phyloP scores from a whole-genome alignment of 2,113 vertebrate genomes.

The Cettia cetti region DNA sequence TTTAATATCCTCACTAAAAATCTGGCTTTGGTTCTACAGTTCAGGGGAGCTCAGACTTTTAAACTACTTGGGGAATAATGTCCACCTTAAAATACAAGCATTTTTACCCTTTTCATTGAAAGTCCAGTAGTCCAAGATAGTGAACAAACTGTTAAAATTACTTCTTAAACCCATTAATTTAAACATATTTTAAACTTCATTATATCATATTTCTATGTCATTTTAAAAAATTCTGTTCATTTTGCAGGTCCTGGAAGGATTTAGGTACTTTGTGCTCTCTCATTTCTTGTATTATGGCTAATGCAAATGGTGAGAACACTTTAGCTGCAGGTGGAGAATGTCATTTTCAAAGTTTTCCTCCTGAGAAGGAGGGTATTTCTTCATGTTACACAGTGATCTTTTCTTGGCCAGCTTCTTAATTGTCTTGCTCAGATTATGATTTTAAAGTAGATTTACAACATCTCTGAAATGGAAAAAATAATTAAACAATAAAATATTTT shows the following conservation, averaged over 20 bases:
- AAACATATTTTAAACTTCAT: conserved; percentile 37
- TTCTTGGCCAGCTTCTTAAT: neutral
- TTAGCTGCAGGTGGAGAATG: neutral
- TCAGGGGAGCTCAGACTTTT: neutral
- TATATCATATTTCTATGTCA: conserved; percentile 3
- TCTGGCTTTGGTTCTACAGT: neutral
- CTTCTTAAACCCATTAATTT: conserved; percentile 8
- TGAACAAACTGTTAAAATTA: neutral
- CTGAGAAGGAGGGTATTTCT: neutral
- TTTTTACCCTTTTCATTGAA: neutral
- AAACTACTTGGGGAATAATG: neutral
- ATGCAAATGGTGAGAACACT: neutral
- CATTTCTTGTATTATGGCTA: neutral
- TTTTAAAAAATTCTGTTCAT: too few relatives aligned
- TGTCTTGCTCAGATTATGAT: conserved; percentile 1
- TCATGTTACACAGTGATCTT: neutral
- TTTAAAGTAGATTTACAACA: conserved; percentile 39
- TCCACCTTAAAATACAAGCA: neutral
- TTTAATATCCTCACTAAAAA: neutral
- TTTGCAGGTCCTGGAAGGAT: conserved; percentile 18
- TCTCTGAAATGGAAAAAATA: conserved; percentile 13
- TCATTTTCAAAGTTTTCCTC: neutral
- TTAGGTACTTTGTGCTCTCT: neutral
- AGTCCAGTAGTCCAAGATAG: neutral
- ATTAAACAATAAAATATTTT: neutral